phyloP scores from a whole-genome alignment of 2,888 invertebrate species.

The Drosophila nigritarsus region DNA sequence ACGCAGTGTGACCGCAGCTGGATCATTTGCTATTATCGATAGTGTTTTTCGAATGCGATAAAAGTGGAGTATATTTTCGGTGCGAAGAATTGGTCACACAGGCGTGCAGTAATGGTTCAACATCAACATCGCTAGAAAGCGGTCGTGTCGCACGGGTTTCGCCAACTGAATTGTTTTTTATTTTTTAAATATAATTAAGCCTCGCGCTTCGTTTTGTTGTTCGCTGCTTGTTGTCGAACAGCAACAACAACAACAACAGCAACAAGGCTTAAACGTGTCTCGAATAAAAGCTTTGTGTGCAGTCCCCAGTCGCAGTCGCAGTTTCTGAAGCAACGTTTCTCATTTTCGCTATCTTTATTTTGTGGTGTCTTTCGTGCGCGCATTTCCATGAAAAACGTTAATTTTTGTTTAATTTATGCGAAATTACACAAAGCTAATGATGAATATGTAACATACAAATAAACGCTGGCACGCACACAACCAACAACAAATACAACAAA shows the following conservation, averaged over 20 bases:
- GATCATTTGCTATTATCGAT: background rate
- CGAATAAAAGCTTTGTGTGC: conserved; percentile 45
- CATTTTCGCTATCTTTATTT: conserved; percentile 42
- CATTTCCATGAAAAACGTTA: conserved; percentile 65
- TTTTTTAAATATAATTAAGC: conserved; percentile 40
- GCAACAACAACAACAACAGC: conserved; percentile 1
- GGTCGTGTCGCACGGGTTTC: conserved; percentile 50
- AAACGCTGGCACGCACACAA: conserved; percentile 52
- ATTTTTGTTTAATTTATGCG: conserved; percentile 70
- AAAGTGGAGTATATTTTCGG: background rate
- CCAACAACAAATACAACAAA: conserved; percentile 21
- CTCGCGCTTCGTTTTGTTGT: conserved; percentile 44
- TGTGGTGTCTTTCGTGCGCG: conserved; percentile 60
- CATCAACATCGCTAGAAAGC: conserved; percentile 33
- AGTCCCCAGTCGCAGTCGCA: conserved; percentile 8
- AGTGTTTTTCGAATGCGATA: conserved; percentile 1
- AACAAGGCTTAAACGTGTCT: conserved; percentile 50
- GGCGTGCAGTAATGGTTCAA: conserved; percentile 32
- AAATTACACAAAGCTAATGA: conserved; percentile 60
- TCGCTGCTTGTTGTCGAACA: conserved; percentile 35
- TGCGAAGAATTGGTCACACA: background rate
- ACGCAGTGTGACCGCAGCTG: conserved; percentile 1
- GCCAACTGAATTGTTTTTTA: conserved; percentile 29
- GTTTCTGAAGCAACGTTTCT: conserved; percentile 31
- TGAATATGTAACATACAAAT: conserved; percentile 61